Percentiles rank a stretch among this genome's conserved stretches.
Conservation (phyloP, 2,888 invertebrate genomes). For the Apamea crenata region DNA sequence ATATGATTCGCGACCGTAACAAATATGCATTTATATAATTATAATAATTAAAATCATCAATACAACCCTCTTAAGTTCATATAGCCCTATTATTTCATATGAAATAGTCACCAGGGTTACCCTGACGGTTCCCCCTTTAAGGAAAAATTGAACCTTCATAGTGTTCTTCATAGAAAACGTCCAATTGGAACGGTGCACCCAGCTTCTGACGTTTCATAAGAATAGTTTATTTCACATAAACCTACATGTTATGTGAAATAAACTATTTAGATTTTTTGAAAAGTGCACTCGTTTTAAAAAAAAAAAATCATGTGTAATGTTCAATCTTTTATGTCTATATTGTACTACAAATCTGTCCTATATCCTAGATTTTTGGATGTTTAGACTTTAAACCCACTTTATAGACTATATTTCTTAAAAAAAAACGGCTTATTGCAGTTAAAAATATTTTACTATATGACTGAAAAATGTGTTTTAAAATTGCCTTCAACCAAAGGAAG, state of each 20-base stretch:
- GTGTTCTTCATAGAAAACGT: background rate
- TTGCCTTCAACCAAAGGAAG: constrained; percentile 43
- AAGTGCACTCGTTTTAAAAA: background rate
- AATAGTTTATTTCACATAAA: too few species aligned
- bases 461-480: constrained; percentile 42
- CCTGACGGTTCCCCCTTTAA: background rate
- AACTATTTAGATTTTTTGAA: background rate
- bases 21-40: too few species aligned
- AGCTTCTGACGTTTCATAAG: background rate
- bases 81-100: too few species aligned
- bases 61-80: too few species aligned
- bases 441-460: constrained; percentile 44
- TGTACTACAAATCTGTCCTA: constrained; percentile 1
- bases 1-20: too few species aligned
- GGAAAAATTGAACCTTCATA: background rate
- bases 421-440: constrained; percentile 21
- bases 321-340: background rate
- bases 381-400: constrained; percentile 7
- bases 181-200: background rate
- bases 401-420: constrained; percentile 12
- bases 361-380: constrained; percentile 19
- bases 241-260: background rate
- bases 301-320: background rate
- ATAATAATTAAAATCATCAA: too few species aligned
- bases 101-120: too few species aligned